A percentile compares a stretch with the other conserved stretches of the same genome.
Conservation (phyloP, 2,888 invertebrate species). For the Cryptus viduatorius region DNA sequence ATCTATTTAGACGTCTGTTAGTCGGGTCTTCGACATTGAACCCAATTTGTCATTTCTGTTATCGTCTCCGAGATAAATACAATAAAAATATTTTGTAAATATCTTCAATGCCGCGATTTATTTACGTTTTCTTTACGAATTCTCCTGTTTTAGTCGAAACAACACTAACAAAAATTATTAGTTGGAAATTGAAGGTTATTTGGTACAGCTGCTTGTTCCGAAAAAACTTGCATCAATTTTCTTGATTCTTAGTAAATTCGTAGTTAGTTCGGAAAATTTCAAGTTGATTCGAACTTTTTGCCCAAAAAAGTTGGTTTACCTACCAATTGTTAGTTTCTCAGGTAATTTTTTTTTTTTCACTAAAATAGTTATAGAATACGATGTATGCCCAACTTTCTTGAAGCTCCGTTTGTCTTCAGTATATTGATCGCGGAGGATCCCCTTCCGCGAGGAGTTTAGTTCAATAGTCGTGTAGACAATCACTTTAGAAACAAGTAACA, state of each 20-base stretch:
- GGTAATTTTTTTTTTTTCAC: not conserved
- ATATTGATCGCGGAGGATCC: slow-evolving; percentile 65
- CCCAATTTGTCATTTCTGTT: not conserved
- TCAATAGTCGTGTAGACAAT: slow-evolving; percentile 67
- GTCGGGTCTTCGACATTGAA: not conserved
- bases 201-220: too few relatives aligned
- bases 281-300: too few relatives aligned
- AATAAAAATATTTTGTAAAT: not conserved
- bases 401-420: slow-evolving; percentile 58
- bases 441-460: slow-evolving; percentile 53
- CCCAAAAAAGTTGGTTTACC: too few relatives aligned
- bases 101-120: not conserved
- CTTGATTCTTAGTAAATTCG: too few relatives aligned
- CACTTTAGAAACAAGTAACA: slow-evolving; percentile 64
- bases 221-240: too few relatives aligned
- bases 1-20: not conserved
- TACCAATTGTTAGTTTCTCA: too few relatives aligned
- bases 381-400: slow-evolving; percentile 66
- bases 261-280: too few relatives aligned
- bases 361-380: not conserved
- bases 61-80: not conserved
- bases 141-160: too few relatives aligned
- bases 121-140: not conserved
- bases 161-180: too few relatives aligned
- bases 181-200: too few relatives aligned